phyloP scores from a whole-genome alignment of 2,888 invertebrate genomes.

The Linnaemya tessellans region DNA sequence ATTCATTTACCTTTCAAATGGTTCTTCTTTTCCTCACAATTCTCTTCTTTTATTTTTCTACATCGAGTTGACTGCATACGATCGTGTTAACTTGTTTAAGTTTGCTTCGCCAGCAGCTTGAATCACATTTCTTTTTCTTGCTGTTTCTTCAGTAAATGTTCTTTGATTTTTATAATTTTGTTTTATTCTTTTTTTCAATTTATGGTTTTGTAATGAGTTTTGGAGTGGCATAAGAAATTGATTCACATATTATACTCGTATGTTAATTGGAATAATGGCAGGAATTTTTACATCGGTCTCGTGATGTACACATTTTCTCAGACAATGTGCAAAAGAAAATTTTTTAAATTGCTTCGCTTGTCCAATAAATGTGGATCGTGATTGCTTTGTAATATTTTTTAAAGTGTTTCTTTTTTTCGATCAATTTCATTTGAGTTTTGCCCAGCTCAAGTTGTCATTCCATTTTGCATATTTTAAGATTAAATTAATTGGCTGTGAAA shows the following conservation, averaged over 20 bases:
- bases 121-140: slow-evolving; percentile 6
- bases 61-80: not conserved
- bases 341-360: not conserved
- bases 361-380: not conserved
- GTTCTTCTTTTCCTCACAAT: slow-evolving; percentile 54
- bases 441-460: too few relatives aligned
- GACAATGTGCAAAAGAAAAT: not conserved
- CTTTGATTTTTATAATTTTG: slow-evolving; percentile 19
- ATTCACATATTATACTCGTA: not conserved
- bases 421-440: too few relatives aligned
- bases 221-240: slow-evolving; percentile 10
- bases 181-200: slow-evolving; percentile 10
- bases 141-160: slow-evolving; percentile 3
- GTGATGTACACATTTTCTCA: not conserved
- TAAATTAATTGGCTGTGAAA: too few relatives aligned
- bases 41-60: slow-evolving; percentile 20
- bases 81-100: slow-evolving; percentile 49
- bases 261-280: slow-evolving; percentile 3
- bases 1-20: slow-evolving; percentile 69
- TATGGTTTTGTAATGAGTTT: slow-evolving; percentile 22
- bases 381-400: too few relatives aligned
- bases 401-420: too few relatives aligned
- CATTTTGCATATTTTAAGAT: too few relatives aligned
- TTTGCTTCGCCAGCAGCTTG: slow-evolving; percentile 25
- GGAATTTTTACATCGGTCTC: slow-evolving; percentile 19